Percentiles rank a stretch among this genome's conserved stretches.
phyloP scores from a whole-genome alignment of 2,888 invertebrate species.

The Isoperla grammatica region DNA sequence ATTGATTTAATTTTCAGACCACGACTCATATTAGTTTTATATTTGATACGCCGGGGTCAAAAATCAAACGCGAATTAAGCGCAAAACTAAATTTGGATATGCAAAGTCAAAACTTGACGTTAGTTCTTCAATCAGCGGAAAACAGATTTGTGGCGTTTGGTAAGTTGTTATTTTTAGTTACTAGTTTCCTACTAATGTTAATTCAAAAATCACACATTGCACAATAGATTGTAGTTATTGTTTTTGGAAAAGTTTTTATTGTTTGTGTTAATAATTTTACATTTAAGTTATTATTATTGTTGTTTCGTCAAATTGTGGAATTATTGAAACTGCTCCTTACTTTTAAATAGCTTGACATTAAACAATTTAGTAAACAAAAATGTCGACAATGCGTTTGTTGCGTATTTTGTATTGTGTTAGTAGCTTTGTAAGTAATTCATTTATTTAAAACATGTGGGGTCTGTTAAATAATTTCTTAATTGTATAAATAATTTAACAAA shows the following conservation, averaged over 20 bases:
- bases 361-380: background rate
- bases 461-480: too few species aligned
- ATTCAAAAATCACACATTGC: too few species aligned
- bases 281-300: too few species aligned
- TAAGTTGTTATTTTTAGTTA: constrained; percentile 29
- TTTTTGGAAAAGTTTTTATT: too few species aligned
- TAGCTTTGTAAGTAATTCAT: too few species aligned
- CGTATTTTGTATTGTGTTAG: constrained; percentile 25
- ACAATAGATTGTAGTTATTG: too few species aligned
- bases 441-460: too few species aligned
- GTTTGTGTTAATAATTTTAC: constrained; percentile 5
- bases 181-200: background rate
- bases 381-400: constrained; percentile 14
- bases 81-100: constrained; percentile 52
- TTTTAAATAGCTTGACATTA: background rate
- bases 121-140: constrained; percentile 61
- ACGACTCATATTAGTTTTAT: constrained; percentile 53
- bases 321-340: too few species aligned
- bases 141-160: constrained; percentile 62
- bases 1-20: constrained; percentile 14
- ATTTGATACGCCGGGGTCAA: constrained; percentile 80
- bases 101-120: constrained; percentile 53
- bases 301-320: too few species aligned
- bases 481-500: too few species aligned
- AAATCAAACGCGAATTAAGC: constrained; percentile 54